Conservation (phyloP, 2,113 vertebrate species). For the Syrmaticus mikado region DNA sequence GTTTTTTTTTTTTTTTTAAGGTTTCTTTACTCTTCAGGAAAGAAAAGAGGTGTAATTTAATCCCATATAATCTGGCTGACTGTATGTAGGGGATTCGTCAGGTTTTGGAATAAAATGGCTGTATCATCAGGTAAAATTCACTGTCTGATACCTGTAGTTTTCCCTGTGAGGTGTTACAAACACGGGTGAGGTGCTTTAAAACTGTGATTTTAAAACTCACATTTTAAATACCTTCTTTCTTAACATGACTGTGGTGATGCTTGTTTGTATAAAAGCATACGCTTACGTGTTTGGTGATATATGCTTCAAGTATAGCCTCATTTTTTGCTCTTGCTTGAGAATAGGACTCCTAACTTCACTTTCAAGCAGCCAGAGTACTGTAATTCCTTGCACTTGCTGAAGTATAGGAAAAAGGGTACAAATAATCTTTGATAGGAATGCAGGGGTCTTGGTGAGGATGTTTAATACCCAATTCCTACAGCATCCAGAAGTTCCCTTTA, state of each 20-base stretch:
- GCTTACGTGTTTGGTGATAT: not conserved
- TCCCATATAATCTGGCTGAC: not conserved
- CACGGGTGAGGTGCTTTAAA: not conserved
- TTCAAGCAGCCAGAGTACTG: not conserved
- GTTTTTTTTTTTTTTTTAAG: not conserved
- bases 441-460: not conserved
- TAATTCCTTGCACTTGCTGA: not conserved
- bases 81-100: not conserved
- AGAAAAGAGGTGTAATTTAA: not conserved
- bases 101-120: not conserved
- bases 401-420: not conserved
- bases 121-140: not conserved
- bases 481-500: constrained; percentile 28
- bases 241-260: not conserved
- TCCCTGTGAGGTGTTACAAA: not conserved
- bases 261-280: not conserved
- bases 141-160: not conserved
- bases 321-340: not conserved
- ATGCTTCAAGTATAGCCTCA: not conserved
- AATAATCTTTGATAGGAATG: not conserved
- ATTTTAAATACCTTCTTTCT: not conserved
- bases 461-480: constrained; percentile 26
- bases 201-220: not conserved
- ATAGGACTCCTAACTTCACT: not conserved
- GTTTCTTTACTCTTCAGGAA: not conserved